Percentiles rank a stretch among this genome's conserved stretches.
These are phyloP conservation scores for Tupaia tana DNA, from an alignment of 2,113 vertebrate genomes.

Conservation along the genomic window DNA sequence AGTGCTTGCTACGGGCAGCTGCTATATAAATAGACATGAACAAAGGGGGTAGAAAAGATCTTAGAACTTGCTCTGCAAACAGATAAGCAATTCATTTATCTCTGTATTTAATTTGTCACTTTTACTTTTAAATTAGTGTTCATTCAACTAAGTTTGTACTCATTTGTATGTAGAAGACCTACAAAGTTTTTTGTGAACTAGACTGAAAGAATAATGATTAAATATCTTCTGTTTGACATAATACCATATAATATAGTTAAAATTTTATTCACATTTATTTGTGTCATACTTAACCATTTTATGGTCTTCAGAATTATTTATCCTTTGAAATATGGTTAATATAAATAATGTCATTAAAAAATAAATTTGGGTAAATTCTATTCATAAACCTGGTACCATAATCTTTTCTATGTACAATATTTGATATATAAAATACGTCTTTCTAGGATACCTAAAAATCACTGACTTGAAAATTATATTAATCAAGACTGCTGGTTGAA, in stretches of 20 bases:
- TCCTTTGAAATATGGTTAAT: not conserved
- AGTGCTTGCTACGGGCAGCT: not conserved
- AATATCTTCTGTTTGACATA: conserved; percentile 19
- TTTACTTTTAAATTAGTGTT: conserved; percentile 16
- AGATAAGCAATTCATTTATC: not conserved
- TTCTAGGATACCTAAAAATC: not conserved
- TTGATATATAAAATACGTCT: not conserved
- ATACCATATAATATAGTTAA: not conserved
- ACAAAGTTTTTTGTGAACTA: not conserved
- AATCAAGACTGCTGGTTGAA: not conserved
- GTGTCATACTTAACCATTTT: not conserved
- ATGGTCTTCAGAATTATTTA: not conserved
- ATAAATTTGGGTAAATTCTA: not conserved
- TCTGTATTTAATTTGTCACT: not conserved
- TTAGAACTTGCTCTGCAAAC: not conserved
- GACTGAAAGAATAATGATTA: conserved; percentile 25
- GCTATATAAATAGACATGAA: not conserved
- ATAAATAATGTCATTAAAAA: conserved; percentile 14
- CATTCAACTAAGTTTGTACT: not conserved
- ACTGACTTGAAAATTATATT: not conserved
- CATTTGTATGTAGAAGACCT: not conserved
- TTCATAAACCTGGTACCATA: not conserved
- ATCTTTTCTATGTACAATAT: not conserved
- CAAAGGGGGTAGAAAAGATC: not conserved
- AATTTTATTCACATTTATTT: not conserved